A percentile compares a stretch with the other conserved stretches of the same genome.
Conservation (phyloP, 2,888 invertebrate species). For the Lasioglossum villosulum region DNA sequence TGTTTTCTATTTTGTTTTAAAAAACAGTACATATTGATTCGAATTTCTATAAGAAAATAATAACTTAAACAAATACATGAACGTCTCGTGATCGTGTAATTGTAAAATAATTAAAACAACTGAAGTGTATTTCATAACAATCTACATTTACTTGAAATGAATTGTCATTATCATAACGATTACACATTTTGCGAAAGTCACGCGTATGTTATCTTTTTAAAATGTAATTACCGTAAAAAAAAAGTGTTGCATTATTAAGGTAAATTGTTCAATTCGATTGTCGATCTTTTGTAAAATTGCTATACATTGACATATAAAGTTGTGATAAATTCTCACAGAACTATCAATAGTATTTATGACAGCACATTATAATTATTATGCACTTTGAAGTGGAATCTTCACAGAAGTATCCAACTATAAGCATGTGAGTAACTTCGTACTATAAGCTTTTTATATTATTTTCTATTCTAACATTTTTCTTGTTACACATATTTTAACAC, state of each 20-base stretch:
- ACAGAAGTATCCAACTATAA: constrained; percentile 72
- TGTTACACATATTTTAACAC: background rate
- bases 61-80: background rate
- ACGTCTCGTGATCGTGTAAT: background rate
- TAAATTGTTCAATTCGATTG: constrained; percentile 13
- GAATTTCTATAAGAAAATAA: constrained; percentile 1
- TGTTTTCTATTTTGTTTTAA: constrained; percentile 48
- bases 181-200: constrained; percentile 37
- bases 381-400: constrained; percentile 73
- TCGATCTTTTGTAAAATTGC: constrained; percentile 9
- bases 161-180: constrained; percentile 50
- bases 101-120: constrained; percentile 9
- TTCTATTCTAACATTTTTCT: background rate
- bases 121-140: constrained; percentile 18
- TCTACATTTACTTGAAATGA: constrained; percentile 56
- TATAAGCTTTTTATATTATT: background rate
- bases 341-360: constrained; percentile 27
- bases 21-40: constrained; percentile 20
- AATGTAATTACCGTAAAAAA: constrained; percentile 44
- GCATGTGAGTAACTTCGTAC: constrained; percentile 71
- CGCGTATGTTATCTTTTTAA: constrained; percentile 33
- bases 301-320: constrained; percentile 22
- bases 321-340: constrained; percentile 53
- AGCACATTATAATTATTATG: constrained; percentile 66
- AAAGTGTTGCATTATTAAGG: constrained; percentile 34